Conservation (phyloP, 2,113 vertebrate species). For the Syrmaticus mikado region DNA sequence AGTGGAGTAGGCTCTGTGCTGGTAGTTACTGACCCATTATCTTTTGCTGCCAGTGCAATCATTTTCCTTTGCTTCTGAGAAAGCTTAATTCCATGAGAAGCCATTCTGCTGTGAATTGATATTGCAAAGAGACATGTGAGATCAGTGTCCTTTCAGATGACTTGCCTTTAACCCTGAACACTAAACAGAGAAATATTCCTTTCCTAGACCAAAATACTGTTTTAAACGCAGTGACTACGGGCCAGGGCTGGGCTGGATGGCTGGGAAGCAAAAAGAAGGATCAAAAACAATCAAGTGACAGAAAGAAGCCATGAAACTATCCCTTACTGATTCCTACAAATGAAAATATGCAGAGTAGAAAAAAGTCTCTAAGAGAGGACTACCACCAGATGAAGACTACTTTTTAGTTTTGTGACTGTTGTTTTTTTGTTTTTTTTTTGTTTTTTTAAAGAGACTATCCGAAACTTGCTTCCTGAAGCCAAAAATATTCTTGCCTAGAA, state of each 20-base stretch:
- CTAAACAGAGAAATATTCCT: background rate
- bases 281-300: background rate
- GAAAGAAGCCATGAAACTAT: background rate
- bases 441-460: background rate
- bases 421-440: too few species aligned
- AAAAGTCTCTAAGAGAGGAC: background rate
- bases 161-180: background rate
- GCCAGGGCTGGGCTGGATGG: accelerated
- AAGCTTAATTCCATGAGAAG: conserved; percentile 83
- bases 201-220: background rate
- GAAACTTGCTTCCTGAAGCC: background rate
- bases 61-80: conserved; percentile 98
- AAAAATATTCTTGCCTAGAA: background rate
- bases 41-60: conserved; percentile 90
- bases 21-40: conserved; percentile 71
- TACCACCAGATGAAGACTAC: background rate
- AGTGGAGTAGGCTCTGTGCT: conserved; percentile 70
- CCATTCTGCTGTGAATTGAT: conserved; percentile 78
- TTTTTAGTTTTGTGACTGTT: background rate
- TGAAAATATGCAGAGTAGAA: background rate
- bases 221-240: background rate
- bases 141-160: background rate
- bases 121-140: conserved; percentile 19
- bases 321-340: background rate
- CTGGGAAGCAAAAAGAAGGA: background rate